phyloP scores from a whole-genome alignment of 2,888 invertebrate species.

The Caenorhabditis sulstoni region DNA sequence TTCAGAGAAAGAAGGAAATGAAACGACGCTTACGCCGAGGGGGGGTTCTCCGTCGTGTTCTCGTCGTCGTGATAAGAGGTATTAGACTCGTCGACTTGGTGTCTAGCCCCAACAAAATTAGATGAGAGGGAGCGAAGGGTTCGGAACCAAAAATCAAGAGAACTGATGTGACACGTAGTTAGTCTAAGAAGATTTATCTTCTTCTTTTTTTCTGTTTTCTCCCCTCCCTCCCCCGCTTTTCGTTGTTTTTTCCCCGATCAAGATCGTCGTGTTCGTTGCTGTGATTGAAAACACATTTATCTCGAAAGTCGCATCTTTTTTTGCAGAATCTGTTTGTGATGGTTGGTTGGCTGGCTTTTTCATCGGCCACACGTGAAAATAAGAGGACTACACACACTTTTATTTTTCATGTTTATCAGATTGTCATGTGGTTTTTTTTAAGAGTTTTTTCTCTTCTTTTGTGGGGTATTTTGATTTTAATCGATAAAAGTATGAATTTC shows the following conservation, averaged over 20 bases:
- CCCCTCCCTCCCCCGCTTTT: not conserved
- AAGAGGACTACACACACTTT: not conserved
- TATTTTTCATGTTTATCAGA: not conserved
- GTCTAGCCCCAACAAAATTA: not conserved
- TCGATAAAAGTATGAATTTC: too few species aligned
- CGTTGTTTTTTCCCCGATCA: too few species aligned
- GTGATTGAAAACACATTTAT: too few species aligned
- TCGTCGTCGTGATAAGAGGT: conserved; percentile 8
- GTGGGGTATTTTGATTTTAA: too few species aligned
- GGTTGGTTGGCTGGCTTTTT: too few species aligned
- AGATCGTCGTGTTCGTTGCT: too few species aligned
- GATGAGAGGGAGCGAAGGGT: conserved; percentile 4
- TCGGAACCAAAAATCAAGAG: conserved; percentile 12
- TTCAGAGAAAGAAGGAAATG: not conserved
- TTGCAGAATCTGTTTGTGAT: too few species aligned
- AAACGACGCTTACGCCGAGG: not conserved
- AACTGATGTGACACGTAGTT: not conserved
- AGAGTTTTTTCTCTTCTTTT: too few species aligned
- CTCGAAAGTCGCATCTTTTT: too few species aligned
- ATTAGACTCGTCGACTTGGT: conserved; percentile 5
- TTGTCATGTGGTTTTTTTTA: not conserved
- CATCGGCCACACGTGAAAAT: not conserved
- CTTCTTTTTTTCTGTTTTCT: not conserved
- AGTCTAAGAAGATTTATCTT: not conserved
- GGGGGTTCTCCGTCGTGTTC: conserved; percentile 26